These are phyloP conservation scores for Drosophila arizonae DNA, from an alignment of 1,140 invertebrate species.

Conservation along the genomic window DNA sequence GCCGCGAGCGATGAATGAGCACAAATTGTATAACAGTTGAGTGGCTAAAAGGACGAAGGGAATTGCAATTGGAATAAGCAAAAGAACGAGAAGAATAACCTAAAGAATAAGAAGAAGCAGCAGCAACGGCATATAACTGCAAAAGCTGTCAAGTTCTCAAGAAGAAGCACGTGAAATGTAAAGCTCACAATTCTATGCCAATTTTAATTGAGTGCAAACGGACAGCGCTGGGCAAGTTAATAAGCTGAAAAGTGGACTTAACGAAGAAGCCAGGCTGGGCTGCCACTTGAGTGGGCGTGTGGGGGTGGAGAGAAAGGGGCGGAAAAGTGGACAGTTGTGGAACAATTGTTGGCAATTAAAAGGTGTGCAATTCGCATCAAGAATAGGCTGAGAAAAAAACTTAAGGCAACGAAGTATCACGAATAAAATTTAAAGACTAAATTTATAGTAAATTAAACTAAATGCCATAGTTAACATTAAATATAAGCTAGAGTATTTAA, in stretches of 20 bases:
- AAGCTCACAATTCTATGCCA: conserved; percentile 60
- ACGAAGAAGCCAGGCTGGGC: conserved; percentile 21
- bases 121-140: conserved; percentile 2
- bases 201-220: conserved; percentile 71
- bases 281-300: background rate
- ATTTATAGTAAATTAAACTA: too few relatives aligned
- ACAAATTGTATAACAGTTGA: conserved; percentile 72
- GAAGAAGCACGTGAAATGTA: conserved; percentile 48
- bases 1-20: conserved; percentile 71
- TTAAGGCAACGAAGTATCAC: too few relatives aligned
- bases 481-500: too few relatives aligned
- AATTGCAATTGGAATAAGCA: conserved; percentile 32
- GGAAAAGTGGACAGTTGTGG: conserved; percentile 28
- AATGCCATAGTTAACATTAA: too few relatives aligned
- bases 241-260: conserved; percentile 62
- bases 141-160: conserved; percentile 29
- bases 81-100: conserved; percentile 10
- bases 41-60: conserved; percentile 50
- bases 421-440: too few relatives aligned
- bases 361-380: conserved; percentile 31
- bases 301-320: background rate
- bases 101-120: conserved; percentile 5
- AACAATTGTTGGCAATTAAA: conserved; percentile 59
- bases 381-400: background rate
- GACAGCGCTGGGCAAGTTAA: conserved; percentile 43